These are phyloP conservation scores for Leptinotarsa defecta DNA, from an alignment of 1,140 invertebrate genomes.

Conservation along the genomic window DNA sequence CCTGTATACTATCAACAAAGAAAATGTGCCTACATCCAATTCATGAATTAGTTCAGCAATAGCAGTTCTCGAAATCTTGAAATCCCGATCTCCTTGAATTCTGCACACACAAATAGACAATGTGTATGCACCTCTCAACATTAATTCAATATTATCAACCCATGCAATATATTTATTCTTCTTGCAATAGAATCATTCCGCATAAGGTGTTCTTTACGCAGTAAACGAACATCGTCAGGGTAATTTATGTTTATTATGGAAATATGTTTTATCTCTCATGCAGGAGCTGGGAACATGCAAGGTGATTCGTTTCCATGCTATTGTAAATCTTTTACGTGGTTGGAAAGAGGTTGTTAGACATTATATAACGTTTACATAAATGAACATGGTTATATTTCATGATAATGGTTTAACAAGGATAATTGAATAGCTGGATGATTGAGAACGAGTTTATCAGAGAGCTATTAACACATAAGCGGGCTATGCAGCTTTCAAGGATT, in stretches of 20 bases:
- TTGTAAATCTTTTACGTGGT: background rate
- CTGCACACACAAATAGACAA: too few relatives aligned
- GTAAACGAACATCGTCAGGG: background rate
- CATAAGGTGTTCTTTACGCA: background rate
- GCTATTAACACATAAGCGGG: too few relatives aligned
- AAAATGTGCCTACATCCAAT: too few relatives aligned
- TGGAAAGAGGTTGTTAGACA: background rate
- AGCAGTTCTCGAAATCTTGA: too few relatives aligned
- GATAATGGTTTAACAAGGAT: background rate
- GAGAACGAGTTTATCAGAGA: background rate
- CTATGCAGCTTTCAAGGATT: too few relatives aligned
- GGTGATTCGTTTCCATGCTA: background rate
- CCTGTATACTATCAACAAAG: too few relatives aligned
- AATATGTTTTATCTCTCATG: conserved; percentile 1
- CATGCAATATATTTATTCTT: too few relatives aligned
- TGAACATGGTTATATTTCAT: background rate
- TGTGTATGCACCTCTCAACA: too few relatives aligned
- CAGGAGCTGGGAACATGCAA: background rate
- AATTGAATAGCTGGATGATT: background rate
- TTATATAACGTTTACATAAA: background rate
- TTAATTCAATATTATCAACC: too few relatives aligned
- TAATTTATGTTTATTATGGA: background rate
- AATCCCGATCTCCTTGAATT: too few relatives aligned
- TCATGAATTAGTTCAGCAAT: too few relatives aligned
- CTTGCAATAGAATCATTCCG: background rate